phyloP scores from a whole-genome alignment of 2,113 vertebrate species.

The Gadus chalcogrammus region DNA sequence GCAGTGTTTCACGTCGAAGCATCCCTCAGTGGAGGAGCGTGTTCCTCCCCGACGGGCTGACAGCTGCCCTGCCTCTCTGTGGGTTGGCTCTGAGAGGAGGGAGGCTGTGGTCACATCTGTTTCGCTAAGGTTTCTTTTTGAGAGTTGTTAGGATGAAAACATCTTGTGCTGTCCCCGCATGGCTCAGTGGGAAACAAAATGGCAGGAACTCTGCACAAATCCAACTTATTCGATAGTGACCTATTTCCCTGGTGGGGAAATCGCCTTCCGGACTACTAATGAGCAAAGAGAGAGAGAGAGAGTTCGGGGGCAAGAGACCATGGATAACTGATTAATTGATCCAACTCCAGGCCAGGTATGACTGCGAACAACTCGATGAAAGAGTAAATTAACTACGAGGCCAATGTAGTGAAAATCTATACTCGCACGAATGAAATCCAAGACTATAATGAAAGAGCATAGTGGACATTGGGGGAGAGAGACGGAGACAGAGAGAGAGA shows the following conservation, averaged over 20 bases:
- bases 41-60: slow-evolving; percentile 45
- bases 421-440: slow-evolving; percentile 52
- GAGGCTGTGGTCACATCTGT: not conserved
- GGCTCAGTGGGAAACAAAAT: not conserved
- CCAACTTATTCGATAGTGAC: not conserved
- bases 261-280: slow-evolving; percentile 43
- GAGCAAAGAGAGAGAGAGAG: slow-evolving; percentile 2
- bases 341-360: slow-evolving; percentile 2
- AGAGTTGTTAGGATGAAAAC: too few relatives aligned
- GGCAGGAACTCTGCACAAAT: slow-evolving; percentile 20
- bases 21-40: not conserved
- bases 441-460: slow-evolving; percentile 41
- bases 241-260: not conserved
- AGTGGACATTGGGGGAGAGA: slow-evolving; percentile 12
- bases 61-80: slow-evolving; percentile 48
- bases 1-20: too few relatives aligned
- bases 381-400: slow-evolving; percentile 59
- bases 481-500: slow-evolving; percentile 20
- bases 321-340: slow-evolving; percentile 34
- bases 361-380: slow-evolving; percentile 49
- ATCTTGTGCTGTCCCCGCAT: too few relatives aligned
- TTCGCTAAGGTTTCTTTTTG: slow-evolving; percentile 30
- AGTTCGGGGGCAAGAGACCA: slow-evolving; percentile 29
- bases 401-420: slow-evolving; percentile 61
- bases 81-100: too few relatives aligned